These are phyloP conservation scores for Athene cunicularia DNA, from an alignment of 2,113 vertebrate genomes.

Conservation along the genomic window DNA sequence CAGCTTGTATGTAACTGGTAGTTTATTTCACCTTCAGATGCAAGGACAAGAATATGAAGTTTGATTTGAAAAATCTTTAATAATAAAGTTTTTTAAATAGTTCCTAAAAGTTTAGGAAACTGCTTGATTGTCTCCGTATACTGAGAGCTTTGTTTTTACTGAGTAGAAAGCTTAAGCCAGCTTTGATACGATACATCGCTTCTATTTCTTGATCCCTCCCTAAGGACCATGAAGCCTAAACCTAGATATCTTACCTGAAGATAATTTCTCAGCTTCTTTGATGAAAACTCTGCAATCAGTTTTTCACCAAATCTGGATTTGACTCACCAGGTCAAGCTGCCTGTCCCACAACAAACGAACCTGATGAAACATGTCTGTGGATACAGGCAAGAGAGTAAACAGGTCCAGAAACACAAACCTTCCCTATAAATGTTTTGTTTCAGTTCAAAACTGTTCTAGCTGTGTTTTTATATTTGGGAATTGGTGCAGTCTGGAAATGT, in stretches of 20 bases:
- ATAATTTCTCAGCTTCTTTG: neutral
- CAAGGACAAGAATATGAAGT: neutral
- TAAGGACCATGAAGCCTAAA: neutral
- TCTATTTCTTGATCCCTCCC: neutral
- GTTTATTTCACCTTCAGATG: neutral
- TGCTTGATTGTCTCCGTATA: neutral
- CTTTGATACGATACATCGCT: neutral
- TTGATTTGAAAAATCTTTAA: neutral
- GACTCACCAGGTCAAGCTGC: neutral
- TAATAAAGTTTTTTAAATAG: neutral
- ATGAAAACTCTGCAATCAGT: neutral
- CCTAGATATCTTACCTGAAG: neutral
- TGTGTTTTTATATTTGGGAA: neutral
- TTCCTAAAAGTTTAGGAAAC: neutral
- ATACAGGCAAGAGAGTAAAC: neutral
- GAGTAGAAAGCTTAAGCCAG: neutral
- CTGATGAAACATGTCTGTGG: neutral
- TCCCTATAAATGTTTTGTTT: neutral
- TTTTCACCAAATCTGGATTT: neutral
- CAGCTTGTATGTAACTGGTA: neutral
- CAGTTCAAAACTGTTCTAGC: neutral
- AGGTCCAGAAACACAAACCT: neutral
- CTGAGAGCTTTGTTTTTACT: neutral
- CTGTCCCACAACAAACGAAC: fast-evolving
- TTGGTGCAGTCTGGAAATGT: neutral